phyloP scores from a whole-genome alignment of 2,888 invertebrate genomes.

The Podabrus alpinus region DNA sequence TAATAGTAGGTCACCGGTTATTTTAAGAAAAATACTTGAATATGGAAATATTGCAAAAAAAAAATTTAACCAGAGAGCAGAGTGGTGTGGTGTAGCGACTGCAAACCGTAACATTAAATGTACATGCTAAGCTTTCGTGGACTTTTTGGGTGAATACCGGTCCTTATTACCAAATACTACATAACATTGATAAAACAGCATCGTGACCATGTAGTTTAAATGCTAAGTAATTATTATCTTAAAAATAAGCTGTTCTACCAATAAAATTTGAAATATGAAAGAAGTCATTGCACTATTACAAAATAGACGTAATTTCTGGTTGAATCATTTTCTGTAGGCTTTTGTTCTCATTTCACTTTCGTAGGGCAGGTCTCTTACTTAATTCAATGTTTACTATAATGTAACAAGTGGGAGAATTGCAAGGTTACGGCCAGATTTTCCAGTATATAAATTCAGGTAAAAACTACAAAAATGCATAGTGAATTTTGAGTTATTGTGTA shows the following conservation, averaged over 20 bases:
- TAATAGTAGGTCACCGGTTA: neutral
- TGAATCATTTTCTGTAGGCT: neutral
- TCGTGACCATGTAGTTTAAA: neutral
- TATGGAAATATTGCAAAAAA: neutral
- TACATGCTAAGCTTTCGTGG: too few species aligned
- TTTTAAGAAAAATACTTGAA: neutral
- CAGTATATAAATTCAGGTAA: conserved; percentile 17
- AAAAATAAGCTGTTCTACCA: neutral
- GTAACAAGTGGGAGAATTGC: conserved; percentile 18
- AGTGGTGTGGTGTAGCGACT: too few species aligned
- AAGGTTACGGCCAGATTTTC: conserved; percentile 23
- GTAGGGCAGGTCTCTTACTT: neutral
- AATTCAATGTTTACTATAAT: neutral
- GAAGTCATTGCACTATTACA: neutral
- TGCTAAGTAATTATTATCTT: neutral
- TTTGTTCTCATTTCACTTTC: neutral
- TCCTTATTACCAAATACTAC: neutral
- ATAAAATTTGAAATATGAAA: neutral
- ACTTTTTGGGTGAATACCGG: too few species aligned
- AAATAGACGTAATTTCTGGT: neutral
- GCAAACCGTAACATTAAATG: too few species aligned
- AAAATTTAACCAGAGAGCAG: neutral
- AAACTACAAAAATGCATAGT: neutral
- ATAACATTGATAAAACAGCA: neutral
- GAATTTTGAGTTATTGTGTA: neutral